Evolutionary conservation across 1,140 invertebrate species (phyloP).

Genomic region (Lepidurus apus): DNA sequence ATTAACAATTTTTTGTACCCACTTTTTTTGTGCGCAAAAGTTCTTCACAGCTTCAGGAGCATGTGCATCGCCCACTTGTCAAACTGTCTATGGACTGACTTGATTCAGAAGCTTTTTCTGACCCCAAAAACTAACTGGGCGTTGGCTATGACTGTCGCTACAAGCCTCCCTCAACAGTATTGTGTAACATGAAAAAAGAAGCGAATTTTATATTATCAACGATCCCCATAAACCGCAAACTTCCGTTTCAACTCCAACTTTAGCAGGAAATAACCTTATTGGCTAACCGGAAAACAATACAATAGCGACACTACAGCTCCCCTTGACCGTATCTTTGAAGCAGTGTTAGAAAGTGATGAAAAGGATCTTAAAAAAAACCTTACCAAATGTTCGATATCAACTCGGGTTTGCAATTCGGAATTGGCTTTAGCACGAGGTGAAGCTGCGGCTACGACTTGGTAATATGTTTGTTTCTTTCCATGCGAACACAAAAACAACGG

Average conservation of each 20-base stretch:
- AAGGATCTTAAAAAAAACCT: background rate
- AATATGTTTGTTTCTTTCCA: background rate
- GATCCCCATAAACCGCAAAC: background rate
- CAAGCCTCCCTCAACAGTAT: background rate
- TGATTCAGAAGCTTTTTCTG: constrained; percentile 1
- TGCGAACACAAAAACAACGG: background rate
- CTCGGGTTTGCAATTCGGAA: background rate
- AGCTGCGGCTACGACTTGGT: background rate
- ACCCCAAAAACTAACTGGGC: background rate
- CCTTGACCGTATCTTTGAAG: too few species aligned
- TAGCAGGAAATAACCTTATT: constrained; percentile 5
- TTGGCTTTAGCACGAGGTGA: background rate
- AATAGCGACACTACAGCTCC: background rate
- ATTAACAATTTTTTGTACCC: too few species aligned
- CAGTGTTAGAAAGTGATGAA: too few species aligned
- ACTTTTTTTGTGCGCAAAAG: too few species aligned
- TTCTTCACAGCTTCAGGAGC: background rate
- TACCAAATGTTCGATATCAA: background rate
- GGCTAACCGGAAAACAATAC: background rate
- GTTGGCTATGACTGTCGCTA: background rate
- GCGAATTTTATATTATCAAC: background rate
- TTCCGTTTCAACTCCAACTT: background rate
- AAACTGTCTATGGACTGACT: background rate
- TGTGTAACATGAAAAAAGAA: background rate
- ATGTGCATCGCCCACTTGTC: background rate